A percentile compares a stretch with the other conserved stretches of the same genome.
phyloP scores from a whole-genome alignment of 92 coral and sea anemone genomes.

The Heliopora coerulea region DNA sequence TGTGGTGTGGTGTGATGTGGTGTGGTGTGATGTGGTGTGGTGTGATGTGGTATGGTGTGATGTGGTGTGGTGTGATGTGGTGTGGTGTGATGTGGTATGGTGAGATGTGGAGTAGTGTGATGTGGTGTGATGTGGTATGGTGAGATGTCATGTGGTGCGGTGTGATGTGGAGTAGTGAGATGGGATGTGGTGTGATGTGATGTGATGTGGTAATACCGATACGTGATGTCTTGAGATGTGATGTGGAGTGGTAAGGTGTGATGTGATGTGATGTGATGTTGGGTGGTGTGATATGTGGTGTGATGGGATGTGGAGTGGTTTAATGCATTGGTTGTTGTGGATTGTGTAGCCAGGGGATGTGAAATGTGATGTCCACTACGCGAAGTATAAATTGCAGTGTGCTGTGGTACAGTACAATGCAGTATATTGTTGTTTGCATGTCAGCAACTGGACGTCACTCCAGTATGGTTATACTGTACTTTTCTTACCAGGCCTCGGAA shows the following conservation, averaged over 20 bases:
- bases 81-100: neutral
- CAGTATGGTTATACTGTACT: no score
- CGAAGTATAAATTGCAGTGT: no score
- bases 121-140: neutral
- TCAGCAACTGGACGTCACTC: no score
- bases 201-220: no score
- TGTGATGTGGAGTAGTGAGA: neutral
- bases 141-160: neutral
- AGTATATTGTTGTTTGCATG: no score
- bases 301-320: no score
- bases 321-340: no score
- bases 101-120: neutral
- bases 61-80: neutral
- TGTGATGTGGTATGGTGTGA: neutral
- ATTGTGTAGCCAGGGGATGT: no score
- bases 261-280: constrained; percentile 5
- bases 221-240: neutral
- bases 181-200: neutral
- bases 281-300: no score
- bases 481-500: constrained; percentile 62
- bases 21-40: neutral
- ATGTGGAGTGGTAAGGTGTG: neutral
- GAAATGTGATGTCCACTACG: no score
- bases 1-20: constrained; percentile 8
- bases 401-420: no score